Base-by-base conservation (phyloP, 2,113 vertebrate species). In the Anser brachyrhynchus region DNA sequence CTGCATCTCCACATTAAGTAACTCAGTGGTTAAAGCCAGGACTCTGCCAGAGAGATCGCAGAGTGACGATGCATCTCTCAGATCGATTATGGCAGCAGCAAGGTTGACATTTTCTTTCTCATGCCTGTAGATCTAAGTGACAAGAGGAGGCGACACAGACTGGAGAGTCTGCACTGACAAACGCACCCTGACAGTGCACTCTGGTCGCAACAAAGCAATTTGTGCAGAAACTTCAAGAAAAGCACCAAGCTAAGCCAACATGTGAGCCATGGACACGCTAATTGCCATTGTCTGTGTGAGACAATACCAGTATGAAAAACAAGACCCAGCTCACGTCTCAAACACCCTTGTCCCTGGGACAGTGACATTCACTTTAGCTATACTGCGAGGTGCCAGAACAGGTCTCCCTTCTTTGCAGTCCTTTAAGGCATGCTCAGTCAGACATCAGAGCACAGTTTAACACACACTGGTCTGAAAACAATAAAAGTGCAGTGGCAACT, bases 61-160 rank as follows among this genome's bases (percentile, higher is more conserved):
- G 26, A 49, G 46, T 10, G 20, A 23, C 11, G 6, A 51, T 51
- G 49, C 12, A 51, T 11, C 49, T 49, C 46, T 25, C 11, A 51
- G 29, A 41, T 31, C 3, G 25, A 2, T 26, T 37, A 33, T 0
- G 3, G 11, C n/a, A 73, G 62, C 78, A 70, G 54, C 0, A 0
- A 19, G 11, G 20, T 5, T 75, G 59, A 11, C 35, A 41, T 26
- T 11, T 33, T 7, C 33, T 7, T n/a, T 70, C 26, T 67, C 17
- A 4, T 2, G 6, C 11, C 33, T 29, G 55, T 54, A 37, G 46
- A 20, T 23, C 52, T 25, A 73, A 76, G 33, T 21, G 39, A 33
- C 39, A 39, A 43, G 14, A 29, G 5, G 26, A 35, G 39, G 23
- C 13, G 6, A 52, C 43, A 35, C 20, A 17, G 72, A 31, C 37